phyloP scores from a whole-genome alignment of 2,797 vertebrate genomes.

The Megalops cyprinoides region DNA sequence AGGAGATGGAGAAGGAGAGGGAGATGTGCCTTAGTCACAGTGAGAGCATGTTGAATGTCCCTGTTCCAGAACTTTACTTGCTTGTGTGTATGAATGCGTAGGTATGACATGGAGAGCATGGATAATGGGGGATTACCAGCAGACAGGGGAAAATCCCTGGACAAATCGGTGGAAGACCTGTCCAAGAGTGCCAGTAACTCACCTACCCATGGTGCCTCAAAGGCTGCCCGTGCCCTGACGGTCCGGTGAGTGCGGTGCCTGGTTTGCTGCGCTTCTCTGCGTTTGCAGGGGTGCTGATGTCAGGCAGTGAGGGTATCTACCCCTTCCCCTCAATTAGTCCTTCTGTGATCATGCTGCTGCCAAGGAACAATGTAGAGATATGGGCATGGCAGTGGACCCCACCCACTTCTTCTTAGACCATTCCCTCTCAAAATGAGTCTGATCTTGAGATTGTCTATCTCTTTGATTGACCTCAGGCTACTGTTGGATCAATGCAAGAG shows the following conservation, averaged over 20 bases:
- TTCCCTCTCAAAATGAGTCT: background rate
- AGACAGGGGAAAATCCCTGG: constrained; percentile 72
- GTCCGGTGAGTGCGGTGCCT: constrained; percentile 72
- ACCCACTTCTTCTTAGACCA: background rate
- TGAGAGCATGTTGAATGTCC: no score
- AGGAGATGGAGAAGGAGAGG: no score
- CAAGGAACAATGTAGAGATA: background rate
- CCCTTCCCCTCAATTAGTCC: background rate
- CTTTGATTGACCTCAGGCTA: background rate
- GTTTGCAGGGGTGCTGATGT: no score
- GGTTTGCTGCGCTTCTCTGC: no score
- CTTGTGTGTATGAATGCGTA: constrained; percentile 50
- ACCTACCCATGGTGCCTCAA: constrained; percentile 69
- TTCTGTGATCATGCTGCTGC: background rate
- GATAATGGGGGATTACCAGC: constrained; percentile 71
- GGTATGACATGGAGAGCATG: constrained; percentile 77
- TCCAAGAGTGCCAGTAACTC: constrained; percentile 74
- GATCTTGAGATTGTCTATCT: background rate
- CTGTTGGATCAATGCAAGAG: constrained; percentile 11
- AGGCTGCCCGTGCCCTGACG: constrained; percentile 71
- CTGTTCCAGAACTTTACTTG: no score
- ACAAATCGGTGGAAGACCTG: constrained; percentile 83
- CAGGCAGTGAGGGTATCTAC: background rate
- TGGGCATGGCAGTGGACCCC: background rate
- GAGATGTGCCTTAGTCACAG: no score